These are phyloP conservation scores for Channa argus DNA, from an alignment of 2,113 vertebrate species.

Conservation along the genomic window DNA sequence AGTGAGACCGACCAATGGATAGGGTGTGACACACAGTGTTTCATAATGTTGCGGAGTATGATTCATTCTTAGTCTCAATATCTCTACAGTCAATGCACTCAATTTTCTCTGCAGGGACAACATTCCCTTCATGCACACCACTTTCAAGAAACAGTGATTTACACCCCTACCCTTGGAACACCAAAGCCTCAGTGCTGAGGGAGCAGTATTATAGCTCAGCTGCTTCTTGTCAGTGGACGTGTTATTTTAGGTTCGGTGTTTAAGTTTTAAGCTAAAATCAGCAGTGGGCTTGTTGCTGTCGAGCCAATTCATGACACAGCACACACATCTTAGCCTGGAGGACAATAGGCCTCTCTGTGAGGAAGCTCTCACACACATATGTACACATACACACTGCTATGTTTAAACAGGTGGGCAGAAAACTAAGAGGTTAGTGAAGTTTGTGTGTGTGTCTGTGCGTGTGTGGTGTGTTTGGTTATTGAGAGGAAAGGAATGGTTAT, in stretches of 20 bases:
- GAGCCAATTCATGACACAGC: constrained; percentile 75
- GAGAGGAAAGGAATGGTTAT: constrained; percentile 75
- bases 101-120: not conserved
- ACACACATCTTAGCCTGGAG: constrained; percentile 54
- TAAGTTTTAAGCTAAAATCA: constrained; percentile 74
- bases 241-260: constrained; percentile 69
- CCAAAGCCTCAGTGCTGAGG: constrained; percentile 33
- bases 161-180: not conserved
- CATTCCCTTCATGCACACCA: not conserved
- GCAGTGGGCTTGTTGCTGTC: constrained; percentile 61
- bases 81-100: not conserved
- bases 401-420: constrained; percentile 80
- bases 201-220: constrained; percentile 45
- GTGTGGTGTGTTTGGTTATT: constrained; percentile 58
- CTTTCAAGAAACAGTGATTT: constrained; percentile 16
- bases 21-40: too few relatives aligned
- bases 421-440: constrained; percentile 59
- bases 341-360: constrained; percentile 75
- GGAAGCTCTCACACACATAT: constrained; percentile 49
- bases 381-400: constrained; percentile 59
- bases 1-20: too few relatives aligned
- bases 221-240: constrained; percentile 50
- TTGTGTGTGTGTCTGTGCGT: constrained; percentile 31
- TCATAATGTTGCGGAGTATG: not conserved
- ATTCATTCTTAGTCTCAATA: not conserved